Evolutionary conservation across 2,797 vertebrate genomes (phyloP).

Genomic region (Melanogrammus aeglefinus): DNA sequence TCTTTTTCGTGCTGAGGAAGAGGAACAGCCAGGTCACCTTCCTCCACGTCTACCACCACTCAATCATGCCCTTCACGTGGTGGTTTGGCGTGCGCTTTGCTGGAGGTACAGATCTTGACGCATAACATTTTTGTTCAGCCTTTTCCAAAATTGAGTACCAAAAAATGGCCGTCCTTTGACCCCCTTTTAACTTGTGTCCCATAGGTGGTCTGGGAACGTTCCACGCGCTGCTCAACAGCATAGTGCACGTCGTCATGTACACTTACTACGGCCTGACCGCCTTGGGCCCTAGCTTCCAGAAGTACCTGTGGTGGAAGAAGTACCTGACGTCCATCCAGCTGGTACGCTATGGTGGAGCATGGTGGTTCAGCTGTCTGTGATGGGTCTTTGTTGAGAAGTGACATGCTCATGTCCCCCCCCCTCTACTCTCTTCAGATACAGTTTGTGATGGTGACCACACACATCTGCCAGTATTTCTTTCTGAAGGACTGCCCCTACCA

Average conservation of each 20-base stretch:
- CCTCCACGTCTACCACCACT: slow-evolving; percentile 96
- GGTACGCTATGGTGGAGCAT: slow-evolving; percentile 69
- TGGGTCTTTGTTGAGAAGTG: background rate
- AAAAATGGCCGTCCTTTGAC: background rate
- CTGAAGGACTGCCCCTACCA: slow-evolving; percentile 87
- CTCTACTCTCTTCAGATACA: slow-evolving; percentile 75
- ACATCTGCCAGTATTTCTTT: slow-evolving; percentile 90
- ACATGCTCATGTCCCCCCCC: background rate
- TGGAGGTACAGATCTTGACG: slow-evolving; percentile 74
- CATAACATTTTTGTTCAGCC: background rate
- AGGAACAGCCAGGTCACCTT: slow-evolving; percentile 95
- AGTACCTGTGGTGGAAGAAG: slow-evolving; percentile 98
- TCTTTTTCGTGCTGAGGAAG: slow-evolving; percentile 97
- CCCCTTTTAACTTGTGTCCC: slow-evolving; percentile 10
- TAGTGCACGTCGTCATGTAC: slow-evolving; percentile 96
- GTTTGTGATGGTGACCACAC: slow-evolving; percentile 83
- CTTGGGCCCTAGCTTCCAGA: slow-evolving; percentile 88
- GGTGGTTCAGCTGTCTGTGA: background rate
- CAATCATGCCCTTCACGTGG: slow-evolving; percentile 99
- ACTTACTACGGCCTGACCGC: slow-evolving; percentile 90
- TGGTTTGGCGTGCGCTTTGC: slow-evolving; percentile 98
- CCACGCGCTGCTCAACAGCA: slow-evolving; percentile 87
- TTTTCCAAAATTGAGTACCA: background rate
- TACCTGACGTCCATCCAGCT: slow-evolving; percentile 93
- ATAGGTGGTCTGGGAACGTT: slow-evolving; percentile 94